phyloP scores from a whole-genome alignment of 2,797 vertebrate genomes.

The Xyrichtys novacula region DNA sequence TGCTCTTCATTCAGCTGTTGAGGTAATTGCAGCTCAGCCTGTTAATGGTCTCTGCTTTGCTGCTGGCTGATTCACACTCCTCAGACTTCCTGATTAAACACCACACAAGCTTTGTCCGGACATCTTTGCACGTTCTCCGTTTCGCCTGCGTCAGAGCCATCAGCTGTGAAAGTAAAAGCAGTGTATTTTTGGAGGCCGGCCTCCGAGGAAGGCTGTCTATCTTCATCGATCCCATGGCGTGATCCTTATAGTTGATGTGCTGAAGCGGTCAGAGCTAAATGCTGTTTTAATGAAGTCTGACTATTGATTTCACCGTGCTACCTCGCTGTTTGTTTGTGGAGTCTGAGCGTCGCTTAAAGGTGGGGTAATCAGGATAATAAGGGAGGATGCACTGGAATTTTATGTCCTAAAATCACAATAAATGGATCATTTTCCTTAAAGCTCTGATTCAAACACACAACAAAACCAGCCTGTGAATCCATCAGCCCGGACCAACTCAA shows the following conservation, averaged over 20 bases:
- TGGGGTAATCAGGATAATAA: constrained; percentile 64
- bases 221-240: constrained; percentile 50
- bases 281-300: constrained; percentile 72
- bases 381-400: constrained; percentile 40
- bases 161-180: constrained; percentile 38
- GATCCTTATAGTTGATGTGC: constrained; percentile 62
- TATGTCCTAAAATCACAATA: constrained; percentile 34
- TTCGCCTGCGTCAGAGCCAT: constrained; percentile 35
- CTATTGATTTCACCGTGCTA: constrained; percentile 61
- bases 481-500: constrained; percentile 36
- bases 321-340: constrained; percentile 45
- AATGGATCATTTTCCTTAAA: too few relatives aligned
- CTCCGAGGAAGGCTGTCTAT: constrained; percentile 58
- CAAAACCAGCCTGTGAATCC: constrained; percentile 42
- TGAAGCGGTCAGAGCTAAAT: constrained; percentile 70
- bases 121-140: constrained; percentile 21
- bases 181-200: constrained; percentile 46
- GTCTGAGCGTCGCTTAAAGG: constrained; percentile 47
- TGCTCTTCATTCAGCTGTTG: constrained; percentile 45
- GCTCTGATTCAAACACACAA: constrained; percentile 25
- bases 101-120: constrained; percentile 16
- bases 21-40: constrained; percentile 63
- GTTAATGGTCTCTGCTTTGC: constrained; percentile 57
- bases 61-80: constrained; percentile 46
- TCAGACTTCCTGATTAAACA: constrained; percentile 50